These are phyloP conservation scores for Terebella lapidaria DNA, from an alignment of 2,888 invertebrate genomes.

Conservation along the genomic window DNA sequence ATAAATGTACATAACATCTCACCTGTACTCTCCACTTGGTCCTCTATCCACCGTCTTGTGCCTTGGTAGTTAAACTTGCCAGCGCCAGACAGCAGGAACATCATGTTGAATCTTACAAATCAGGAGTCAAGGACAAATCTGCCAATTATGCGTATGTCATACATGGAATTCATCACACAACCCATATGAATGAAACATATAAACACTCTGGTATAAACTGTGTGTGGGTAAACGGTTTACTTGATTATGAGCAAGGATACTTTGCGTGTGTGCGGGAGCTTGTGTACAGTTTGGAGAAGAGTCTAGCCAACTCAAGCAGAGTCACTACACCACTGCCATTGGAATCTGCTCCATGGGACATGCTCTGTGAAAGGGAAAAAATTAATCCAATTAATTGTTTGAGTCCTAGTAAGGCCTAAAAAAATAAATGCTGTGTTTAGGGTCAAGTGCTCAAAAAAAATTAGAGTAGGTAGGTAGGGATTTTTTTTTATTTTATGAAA, in stretches of 20 bases:
- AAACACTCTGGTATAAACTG: no score
- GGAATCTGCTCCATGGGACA: constrained; percentile 84
- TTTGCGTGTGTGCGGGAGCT: constrained; percentile 62
- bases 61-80: constrained; percentile 94
- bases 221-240: no score
- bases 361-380: constrained; percentile 29
- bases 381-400: background rate
- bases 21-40: constrained; percentile 85
- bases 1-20: no score
- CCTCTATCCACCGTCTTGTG: constrained; percentile 91
- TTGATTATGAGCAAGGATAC: constrained; percentile 49
- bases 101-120: constrained; percentile 65
- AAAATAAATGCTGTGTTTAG: no score
- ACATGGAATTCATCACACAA: no score
- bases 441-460: no score
- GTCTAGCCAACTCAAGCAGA: constrained; percentile 77
- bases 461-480: no score
- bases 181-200: no score
- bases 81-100: constrained; percentile 84
- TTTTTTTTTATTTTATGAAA: no score
- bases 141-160: no score
- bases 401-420: background rate
- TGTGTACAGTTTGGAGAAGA: constrained; percentile 82
- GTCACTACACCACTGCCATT: constrained; percentile 88
- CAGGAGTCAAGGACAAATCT: no score